These are phyloP conservation scores for Emydocephalus ijimae DNA, from an alignment of 2,113 vertebrate species.

Conservation along the genomic window DNA sequence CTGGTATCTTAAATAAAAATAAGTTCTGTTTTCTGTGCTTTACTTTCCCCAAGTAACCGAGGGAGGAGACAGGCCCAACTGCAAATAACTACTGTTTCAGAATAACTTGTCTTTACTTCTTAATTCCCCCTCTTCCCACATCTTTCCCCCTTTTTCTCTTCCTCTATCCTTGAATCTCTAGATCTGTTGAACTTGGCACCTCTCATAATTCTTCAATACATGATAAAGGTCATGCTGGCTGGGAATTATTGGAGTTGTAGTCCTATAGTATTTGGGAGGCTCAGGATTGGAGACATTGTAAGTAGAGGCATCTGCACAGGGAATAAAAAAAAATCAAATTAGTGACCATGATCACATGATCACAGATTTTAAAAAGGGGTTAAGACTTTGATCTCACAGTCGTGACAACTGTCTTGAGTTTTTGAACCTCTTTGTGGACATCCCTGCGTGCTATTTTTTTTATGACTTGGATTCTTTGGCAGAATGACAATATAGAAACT, in stretches of 20 bases:
- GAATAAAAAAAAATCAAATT: background rate
- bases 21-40: background rate
- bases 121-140: background rate
- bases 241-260: background rate
- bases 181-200: background rate
- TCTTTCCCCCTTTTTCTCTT: background rate
- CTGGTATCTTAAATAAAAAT: conserved; percentile 15
- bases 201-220: background rate
- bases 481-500: background rate
- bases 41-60: background rate
- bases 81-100: background rate
- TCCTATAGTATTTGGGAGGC: background rate
- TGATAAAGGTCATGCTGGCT: background rate
- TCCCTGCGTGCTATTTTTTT: background rate
- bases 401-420: background rate
- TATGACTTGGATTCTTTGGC: background rate
- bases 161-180: background rate
- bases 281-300: background rate
- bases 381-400: background rate
- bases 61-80: background rate
- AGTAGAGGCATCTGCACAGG: background rate
- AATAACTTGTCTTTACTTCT: background rate
- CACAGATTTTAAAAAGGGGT: background rate
- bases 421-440: background rate
- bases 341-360: background rate